A percentile compares a stretch with the other conserved stretches of the same genome.
These are phyloP conservation scores for Cygnus atratus DNA, from an alignment of 2,113 vertebrate genomes.

Conservation along the genomic window DNA sequence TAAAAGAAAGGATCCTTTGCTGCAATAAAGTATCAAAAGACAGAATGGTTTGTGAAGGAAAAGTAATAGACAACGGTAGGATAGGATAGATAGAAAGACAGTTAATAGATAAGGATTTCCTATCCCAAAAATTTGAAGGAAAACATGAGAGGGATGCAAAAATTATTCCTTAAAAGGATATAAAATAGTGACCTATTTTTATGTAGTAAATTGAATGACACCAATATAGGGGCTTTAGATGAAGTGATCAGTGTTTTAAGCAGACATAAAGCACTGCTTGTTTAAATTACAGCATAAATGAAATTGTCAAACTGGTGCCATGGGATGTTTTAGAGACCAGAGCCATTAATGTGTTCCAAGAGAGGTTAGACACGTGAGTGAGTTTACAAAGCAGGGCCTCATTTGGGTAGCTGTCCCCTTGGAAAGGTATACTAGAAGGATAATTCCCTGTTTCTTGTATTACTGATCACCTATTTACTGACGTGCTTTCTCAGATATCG, in stretches of 20 bases:
- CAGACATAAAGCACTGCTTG: background rate
- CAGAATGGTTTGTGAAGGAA: background rate
- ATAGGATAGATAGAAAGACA: too few relatives aligned
- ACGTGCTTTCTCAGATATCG: background rate
- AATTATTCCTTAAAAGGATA: background rate
- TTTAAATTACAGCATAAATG: background rate
- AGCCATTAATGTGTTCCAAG: background rate
- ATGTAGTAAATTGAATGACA: background rate
- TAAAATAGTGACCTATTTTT: background rate
- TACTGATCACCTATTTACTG: background rate
- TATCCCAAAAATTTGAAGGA: background rate
- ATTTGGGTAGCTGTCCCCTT: background rate
- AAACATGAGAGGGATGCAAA: background rate
- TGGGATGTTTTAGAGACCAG: background rate
- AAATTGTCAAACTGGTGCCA: background rate
- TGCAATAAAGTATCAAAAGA: background rate
- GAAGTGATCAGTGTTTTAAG: background rate
- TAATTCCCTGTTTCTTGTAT: background rate
- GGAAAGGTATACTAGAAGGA: background rate
- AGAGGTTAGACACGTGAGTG: background rate
- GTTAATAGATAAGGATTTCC: background rate
- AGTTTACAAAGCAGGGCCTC: background rate
- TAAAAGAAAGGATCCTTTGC: background rate
- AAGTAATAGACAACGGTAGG: background rate
- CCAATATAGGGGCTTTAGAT: background rate